Evolutionary conservation across 2,888 invertebrate genomes (phyloP), one percentile per base, ranked within the genome.

Genomic region (Synergus laeviventris): DNA sequence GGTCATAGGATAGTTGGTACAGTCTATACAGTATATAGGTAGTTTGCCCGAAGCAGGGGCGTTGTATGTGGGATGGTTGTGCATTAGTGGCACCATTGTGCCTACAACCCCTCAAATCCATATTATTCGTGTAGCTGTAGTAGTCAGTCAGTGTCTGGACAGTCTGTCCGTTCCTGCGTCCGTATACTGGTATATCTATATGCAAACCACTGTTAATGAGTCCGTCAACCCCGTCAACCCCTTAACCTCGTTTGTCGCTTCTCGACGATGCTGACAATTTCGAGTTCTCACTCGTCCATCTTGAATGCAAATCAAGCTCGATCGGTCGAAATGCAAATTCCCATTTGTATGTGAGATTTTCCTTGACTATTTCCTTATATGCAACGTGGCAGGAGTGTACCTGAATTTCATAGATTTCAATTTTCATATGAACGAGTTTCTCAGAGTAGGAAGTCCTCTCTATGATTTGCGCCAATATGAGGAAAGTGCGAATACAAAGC

Each of bases 141-240:
- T 87, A 89, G 88, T 89, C 89, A 87, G 88, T 88, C 89, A 87
- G 88, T 85, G 87, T 87, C 85, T 81, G 83, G 64, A 79, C 81
- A 76, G 82, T 82, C 38, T 45, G 79, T 81, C 79, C 81, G 78
- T 66, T 81, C 76, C 78, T 78, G 81, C 81, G 80, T 82, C 81
- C 79, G 82, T 77, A 76, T 76, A 79, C 78, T 81, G 81, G 81
- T 81, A 85, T 86, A 85, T 90, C 89, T 89, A 89, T 89, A 89
- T 89, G 89, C 89, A 90, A 90, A 90, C 89, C 87, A 86, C 83
- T 85, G 83, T 87, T 91, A 91, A 90, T 89, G 90, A 91, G 90
- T 90, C 88, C 90, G 88, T 90, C 90, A 90, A 90, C 89, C 89
- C 88, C 79, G 76, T 78, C 90, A 90, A 90, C 89, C 90, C 88